Evolutionary conservation across 2,113 vertebrate species (phyloP), one percentile per base, ranked within the genome.

Genomic region (Actenoides hombroni): DNA sequence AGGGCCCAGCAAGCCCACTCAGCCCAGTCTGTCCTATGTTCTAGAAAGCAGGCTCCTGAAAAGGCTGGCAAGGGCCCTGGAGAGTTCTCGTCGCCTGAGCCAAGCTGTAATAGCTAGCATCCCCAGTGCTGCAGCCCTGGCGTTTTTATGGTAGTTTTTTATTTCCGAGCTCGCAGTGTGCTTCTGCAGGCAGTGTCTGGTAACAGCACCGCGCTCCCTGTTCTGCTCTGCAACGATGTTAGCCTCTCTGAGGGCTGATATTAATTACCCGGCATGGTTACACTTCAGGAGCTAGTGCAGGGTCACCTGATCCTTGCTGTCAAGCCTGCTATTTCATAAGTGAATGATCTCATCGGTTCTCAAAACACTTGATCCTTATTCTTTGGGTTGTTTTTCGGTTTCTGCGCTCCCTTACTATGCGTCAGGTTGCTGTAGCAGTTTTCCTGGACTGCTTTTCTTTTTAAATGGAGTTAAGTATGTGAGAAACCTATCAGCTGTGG

Each of bases 291-390:
- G 70, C 51, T 63, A 54, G 46, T 71, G 91, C 81, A 75, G 56
- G 67, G 93, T 92, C 74, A 97, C 65, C 61, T 60, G 95, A 95
- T 90, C 83, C 80, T 88, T 59, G 74, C 64, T 80, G 83, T 73
- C 65, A 88, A 83, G 82, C 48, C 54, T 94, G 48, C 42, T 92
- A 33, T 95, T 95, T 95, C 35, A 26, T 80, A 85, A 95, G 65
- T 68, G 87, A 90, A 89, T 94, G 60, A 74, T 46, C 70, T 94
- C 86, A 86, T 85, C 67, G 31, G 74, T 95, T 84, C 64, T 89
- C 81, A 93, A 79, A 93, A 69, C 54, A 70, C 90, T 63, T n/a
- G 42, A 92, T 86, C 63, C 81, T 75, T 83, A 71, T 69, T 91
- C 76, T 92, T 90, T 35, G 60, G 77, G 73, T 61, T 81, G n/a